Percentiles rank a stretch among this genome's conserved stretches.
Evolutionary conservation across 35 echinoderm and acorn worm genomes (phyloP).

Genomic region (Ophioderma brevispina): DNA sequence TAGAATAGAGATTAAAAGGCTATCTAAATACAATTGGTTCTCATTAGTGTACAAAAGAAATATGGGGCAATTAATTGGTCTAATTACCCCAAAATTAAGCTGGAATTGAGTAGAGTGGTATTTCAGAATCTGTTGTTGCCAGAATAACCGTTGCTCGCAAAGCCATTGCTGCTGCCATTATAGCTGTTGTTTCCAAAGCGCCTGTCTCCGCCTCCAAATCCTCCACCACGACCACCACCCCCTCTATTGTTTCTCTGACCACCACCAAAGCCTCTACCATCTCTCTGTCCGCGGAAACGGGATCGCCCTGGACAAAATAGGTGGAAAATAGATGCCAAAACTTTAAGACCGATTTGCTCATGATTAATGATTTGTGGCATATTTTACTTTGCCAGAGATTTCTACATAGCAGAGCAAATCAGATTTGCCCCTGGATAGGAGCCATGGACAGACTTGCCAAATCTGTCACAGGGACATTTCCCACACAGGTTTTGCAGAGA

Average conservation of each 20-base stretch:
- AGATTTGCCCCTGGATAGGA: no score
- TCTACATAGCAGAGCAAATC: neutral
- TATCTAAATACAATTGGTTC: neutral
- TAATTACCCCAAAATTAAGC: conserved; percentile 1
- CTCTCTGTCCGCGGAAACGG: neutral
- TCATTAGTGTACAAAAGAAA: neutral
- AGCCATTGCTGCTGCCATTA: neutral
- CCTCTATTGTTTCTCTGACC: neutral
- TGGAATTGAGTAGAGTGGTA: neutral
- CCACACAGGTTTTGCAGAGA: no score
- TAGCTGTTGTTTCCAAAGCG: neutral
- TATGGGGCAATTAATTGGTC: neutral
- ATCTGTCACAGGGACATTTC: no score
- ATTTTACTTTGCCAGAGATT: neutral
- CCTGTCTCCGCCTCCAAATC: neutral
- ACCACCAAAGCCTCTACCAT: neutral
- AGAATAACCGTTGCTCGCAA: neutral
- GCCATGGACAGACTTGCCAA: no score
- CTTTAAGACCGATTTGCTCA: neutral
- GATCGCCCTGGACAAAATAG: neutral
- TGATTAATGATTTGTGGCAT: neutral
- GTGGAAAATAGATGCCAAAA: neutral
- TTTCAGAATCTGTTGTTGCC: neutral
- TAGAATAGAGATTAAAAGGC: neutral
- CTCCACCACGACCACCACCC: neutral